Base-by-base conservation (phyloP, 2,888 invertebrate species). In the Synergus laeviventris region DNA sequence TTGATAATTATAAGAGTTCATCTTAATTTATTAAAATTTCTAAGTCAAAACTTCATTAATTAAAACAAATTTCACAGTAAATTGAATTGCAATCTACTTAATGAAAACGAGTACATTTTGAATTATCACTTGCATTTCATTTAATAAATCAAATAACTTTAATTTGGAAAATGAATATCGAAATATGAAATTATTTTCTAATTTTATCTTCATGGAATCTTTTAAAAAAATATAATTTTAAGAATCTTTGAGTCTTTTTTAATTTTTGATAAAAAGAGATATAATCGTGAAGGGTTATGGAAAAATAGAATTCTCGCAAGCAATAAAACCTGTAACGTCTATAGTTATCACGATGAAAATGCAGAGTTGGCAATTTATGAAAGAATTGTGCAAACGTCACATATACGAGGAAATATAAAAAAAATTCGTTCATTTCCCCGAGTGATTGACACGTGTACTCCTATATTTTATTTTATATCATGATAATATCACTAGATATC, bases 401-500 rank as follows among this genome's bases (percentile, higher is more conserved):
- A 21, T 56, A 21, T 18, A 56, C 11, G 56, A 56, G 56, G 12
- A 56, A 12, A 56, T 45, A 45, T 45, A 7, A 11, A 16, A 14
- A 16, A 49, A 42, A 42, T 42, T 7, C 14, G 14, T 42, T 14
- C 42, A 42, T 42, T 42, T 31, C 14, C 5, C 24, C 16, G 18
- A 36, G 61, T 31, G 36, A 61, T 24, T 60, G 9, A 18, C 31
- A 31, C 38, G 38, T n/a, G n/a, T 61, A 36, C 16, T 61, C 36
- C 7, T 31, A 61, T 36, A n/a, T 61, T 61, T 61, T 36, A n/a
- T 61, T 61, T 61, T 61, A 16, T 60, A 9, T 60, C n/a, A 61
- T 61, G n/a, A 14, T 61, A n/a, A 9, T 62, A n/a, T n/a, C n/a
- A n/a, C n/a, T n/a, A n/a, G n/a, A 38, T 36, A 38, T 18, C 38